These are phyloP conservation scores for Lepidochrysops patricia DNA, from an alignment of 2,888 invertebrate species.

Conservation along the genomic window DNA sequence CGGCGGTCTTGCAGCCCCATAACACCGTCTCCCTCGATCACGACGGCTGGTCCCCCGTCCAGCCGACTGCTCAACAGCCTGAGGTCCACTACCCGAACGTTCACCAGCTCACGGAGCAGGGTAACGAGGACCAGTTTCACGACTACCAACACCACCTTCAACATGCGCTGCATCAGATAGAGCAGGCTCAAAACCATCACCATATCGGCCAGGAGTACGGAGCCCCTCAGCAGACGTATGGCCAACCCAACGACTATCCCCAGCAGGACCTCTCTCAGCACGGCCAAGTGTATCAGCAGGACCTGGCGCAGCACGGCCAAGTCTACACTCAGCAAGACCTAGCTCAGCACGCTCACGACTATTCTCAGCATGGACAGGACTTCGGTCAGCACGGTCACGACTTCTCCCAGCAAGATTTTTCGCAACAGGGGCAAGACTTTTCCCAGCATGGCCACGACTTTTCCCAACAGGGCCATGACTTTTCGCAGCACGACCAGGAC, in stretches of 20 bases:
- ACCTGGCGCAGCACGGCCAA: conserved; percentile 24
- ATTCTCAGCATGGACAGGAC: conserved; percentile 28
- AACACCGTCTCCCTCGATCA: conserved; percentile 40
- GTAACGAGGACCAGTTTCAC: conserved; percentile 48
- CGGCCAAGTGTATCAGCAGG: conserved; percentile 22
- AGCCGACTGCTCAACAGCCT: conserved; percentile 36
- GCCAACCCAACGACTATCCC: conserved; percentile 25
- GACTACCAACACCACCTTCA: conserved; percentile 56
- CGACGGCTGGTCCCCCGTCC: conserved; percentile 63
- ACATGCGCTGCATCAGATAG: conserved; percentile 57
- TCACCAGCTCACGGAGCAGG: conserved; percentile 52
- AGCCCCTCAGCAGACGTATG: conserved; percentile 28
- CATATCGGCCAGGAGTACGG: conserved; percentile 34
- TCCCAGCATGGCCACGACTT: conserved; percentile 25
- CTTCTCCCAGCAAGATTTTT: conserved; percentile 27
- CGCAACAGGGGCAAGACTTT: conserved; percentile 25
- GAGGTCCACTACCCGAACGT: conserved; percentile 38
- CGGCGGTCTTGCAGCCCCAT: conserved; percentile 28
- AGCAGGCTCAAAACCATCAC: conserved; percentile 42
- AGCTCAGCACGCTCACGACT: conserved; percentile 29
- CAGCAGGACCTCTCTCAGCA: conserved; percentile 25
- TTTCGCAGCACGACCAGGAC: conserved; percentile 24
- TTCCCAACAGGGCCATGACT: conserved; percentile 24
- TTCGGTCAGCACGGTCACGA: conserved; percentile 27
- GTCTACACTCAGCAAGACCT: conserved; percentile 27